A percentile compares a stretch with the other conserved stretches of the same genome.
Conservation (phyloP, 1,140 invertebrate species). For the Grapholita molesta region DNA sequence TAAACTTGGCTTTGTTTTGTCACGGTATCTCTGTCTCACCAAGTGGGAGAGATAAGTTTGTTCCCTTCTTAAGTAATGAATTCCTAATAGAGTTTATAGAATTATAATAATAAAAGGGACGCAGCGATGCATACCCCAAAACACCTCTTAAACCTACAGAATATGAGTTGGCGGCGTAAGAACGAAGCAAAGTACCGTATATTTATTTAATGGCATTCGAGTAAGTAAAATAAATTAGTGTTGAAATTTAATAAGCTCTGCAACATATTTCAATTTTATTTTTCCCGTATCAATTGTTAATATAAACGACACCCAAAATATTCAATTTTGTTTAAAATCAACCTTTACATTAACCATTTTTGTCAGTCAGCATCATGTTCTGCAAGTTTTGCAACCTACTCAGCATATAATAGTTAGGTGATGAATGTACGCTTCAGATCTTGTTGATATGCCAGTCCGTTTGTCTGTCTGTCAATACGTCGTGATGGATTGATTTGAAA, state of each 20-base stretch:
- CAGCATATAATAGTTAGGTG: conserved; percentile 12
- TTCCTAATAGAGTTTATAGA: too few relatives aligned
- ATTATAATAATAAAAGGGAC: too few relatives aligned
- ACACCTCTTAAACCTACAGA: too few relatives aligned
- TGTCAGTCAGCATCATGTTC: not conserved
- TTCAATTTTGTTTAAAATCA: not conserved
- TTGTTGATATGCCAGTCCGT: not conserved
- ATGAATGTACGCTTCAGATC: conserved; percentile 6
- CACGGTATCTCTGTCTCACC: not conserved
- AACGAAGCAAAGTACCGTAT: too few relatives aligned
- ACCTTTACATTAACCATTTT: not conserved
- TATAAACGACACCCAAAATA: too few relatives aligned
- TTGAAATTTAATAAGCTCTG: too few relatives aligned
- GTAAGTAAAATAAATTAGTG: too few relatives aligned
- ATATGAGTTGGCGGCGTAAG: too few relatives aligned
- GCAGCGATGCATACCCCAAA: too few relatives aligned
- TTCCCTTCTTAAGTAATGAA: not conserved
- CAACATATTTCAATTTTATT: too few relatives aligned
- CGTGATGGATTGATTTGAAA: conserved; percentile 7
- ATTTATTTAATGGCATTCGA: too few relatives aligned
- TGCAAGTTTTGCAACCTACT: conserved; percentile 4
- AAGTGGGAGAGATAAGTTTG: not conserved
- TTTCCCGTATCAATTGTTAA: too few relatives aligned
- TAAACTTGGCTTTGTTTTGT: not conserved
- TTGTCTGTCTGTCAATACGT: conserved; percentile 6